Conservation (phyloP, 2,113 vertebrate species). For the Mellivora capensis region DNA sequence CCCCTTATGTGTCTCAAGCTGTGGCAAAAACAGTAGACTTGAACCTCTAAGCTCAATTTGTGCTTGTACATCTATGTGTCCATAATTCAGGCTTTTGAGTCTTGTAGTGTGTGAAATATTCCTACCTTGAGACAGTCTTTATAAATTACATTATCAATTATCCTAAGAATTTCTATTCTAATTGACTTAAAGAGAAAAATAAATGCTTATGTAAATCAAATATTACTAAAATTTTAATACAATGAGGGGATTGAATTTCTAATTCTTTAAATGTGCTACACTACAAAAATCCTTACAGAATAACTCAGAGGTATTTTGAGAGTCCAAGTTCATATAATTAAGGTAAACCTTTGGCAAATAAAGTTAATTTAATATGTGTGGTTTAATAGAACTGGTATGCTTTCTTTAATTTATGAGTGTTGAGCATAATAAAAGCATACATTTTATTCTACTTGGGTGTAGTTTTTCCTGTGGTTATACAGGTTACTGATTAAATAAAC, state of each 20-base stretch:
- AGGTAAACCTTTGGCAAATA: slow-evolving; percentile 20
- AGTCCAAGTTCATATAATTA: slow-evolving; percentile 26
- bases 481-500: slow-evolving; percentile 42
- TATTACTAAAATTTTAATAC: slow-evolving; percentile 31
- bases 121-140: not conserved
- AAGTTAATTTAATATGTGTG: slow-evolving; percentile 1
- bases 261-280: not conserved
- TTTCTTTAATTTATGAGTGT: slow-evolving; percentile 19
- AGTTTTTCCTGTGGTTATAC: slow-evolving; percentile 22
- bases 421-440: slow-evolving; percentile 3
- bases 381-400: slow-evolving; percentile 28
- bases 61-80: not conserved
- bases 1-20: not conserved
- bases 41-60: not conserved
- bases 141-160: not conserved
- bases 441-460: slow-evolving; percentile 32
- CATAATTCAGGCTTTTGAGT: not conserved
- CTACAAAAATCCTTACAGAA: not conserved
- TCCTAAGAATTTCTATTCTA: not conserved
- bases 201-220: not conserved
- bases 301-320: slow-evolving; percentile 8
- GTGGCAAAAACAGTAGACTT: not conserved
- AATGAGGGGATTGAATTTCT: not conserved
- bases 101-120: not conserved
- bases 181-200: not conserved